Evolutionary conservation across 2,113 vertebrate genomes (phyloP), one percentile per base, ranked within the genome.

Genomic region (Mus pahari): DNA sequence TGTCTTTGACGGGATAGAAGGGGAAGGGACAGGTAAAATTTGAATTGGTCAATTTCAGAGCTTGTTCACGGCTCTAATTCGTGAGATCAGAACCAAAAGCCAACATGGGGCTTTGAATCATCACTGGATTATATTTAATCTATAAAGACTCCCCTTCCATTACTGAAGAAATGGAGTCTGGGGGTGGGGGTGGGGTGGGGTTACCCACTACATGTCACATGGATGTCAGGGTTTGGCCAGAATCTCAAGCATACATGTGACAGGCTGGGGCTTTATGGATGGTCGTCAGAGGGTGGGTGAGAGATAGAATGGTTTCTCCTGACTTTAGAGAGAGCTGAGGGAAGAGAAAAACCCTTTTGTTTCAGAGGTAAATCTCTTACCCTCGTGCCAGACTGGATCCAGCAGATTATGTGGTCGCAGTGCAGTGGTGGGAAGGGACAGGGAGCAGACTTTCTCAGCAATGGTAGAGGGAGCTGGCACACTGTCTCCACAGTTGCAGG

Each of bases 11-110:
- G 90, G 96, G 96, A 95, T 94, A 86, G 97, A 94, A 89, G 88
- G 86, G 92, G 88, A 96, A 95, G 66, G 95, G 96, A 96, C 93
- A 97, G 95, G 96, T 97, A 93, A 96, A 97, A 97, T 96, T 96
- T 95, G 94, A 96, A 97, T 84, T 75, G 96, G 95, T 90, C 97
- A 83, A 55, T 97, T 96, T 93, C 36, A 17, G 64, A 82, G 95
- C 90, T 73, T 94, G 92, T 92, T 95, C n/a, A 0, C 84, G 62
- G 55, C 96, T 96, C 93, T 97, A 91, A 94, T 94, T 71, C 73
- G 42, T 4, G 48, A 94, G 95, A 96, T 96, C 94, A 95, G 97
- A 97, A 97, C 97, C 93, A 83, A 92, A 95, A 92, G 90, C 88
- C 74, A 78, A 77, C 1, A 64, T 74, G 87, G 53, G 86, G 66